Evolutionary conservation across 2,113 vertebrate species (phyloP).

Genomic region (Gobio gobio): DNA sequence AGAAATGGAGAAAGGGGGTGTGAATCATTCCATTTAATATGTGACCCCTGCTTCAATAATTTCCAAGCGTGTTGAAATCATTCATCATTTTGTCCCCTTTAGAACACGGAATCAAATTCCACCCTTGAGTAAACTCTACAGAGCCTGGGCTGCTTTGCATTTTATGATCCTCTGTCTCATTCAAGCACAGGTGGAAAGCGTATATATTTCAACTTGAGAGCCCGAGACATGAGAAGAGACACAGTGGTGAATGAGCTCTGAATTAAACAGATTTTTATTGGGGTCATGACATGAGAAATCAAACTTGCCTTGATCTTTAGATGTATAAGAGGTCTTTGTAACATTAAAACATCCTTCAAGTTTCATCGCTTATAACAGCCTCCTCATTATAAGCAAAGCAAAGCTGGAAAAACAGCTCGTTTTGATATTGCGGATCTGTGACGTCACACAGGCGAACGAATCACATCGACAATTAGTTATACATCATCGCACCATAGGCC

Average conservation of each 20-base stretch:
- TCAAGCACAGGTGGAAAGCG: not conserved
- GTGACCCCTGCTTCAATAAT: conserved; percentile 40
- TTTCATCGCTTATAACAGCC: too few relatives aligned
- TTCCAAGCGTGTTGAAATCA: conserved; percentile 40
- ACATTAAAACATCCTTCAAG: too few relatives aligned
- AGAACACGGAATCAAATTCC: conserved; percentile 46
- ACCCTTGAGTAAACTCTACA: conserved; percentile 46
- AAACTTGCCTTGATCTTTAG: too few relatives aligned
- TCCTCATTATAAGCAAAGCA: too few relatives aligned
- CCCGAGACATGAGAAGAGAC: not conserved
- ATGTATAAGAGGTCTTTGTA: too few relatives aligned
- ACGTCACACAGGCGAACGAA: too few relatives aligned
- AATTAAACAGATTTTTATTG: not conserved
- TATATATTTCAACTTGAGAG: conserved; percentile 25
- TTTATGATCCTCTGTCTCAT: conserved; percentile 18
- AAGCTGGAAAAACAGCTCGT: too few relatives aligned
- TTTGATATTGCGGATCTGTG: too few relatives aligned
- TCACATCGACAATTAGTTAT: too few relatives aligned
- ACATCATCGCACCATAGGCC: too few relatives aligned
- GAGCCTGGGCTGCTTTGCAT: conserved; percentile 34
- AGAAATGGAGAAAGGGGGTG: conserved; percentile 7
- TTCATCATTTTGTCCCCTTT: conserved; percentile 51
- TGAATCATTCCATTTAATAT: conserved; percentile 29
- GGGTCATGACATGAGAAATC: not conserved
- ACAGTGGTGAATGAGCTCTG: not conserved